These are phyloP conservation scores for Drosophila jambulina DNA, from an alignment of 1,140 invertebrate species.

Conservation along the genomic window DNA sequence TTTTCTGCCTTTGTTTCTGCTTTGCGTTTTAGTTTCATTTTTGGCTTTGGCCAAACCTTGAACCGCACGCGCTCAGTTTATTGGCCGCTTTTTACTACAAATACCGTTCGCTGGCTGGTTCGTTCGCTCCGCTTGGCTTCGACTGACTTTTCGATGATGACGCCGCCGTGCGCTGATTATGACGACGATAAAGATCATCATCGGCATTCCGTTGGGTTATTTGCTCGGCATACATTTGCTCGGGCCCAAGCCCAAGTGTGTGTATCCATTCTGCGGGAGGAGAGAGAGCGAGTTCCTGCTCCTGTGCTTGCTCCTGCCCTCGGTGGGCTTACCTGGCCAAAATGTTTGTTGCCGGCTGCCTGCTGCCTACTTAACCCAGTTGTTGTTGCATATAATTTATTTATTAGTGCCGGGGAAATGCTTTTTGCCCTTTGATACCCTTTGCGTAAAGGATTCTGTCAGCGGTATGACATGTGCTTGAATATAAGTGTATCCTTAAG, in stretches of 20 bases:
- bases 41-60: conserved; percentile 83
- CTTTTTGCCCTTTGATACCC: conserved; percentile 17
- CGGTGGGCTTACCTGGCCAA: conserved; percentile 23
- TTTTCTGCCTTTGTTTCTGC: conserved; percentile 50
- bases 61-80: conserved; percentile 83
- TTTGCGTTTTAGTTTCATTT: conserved; percentile 72
- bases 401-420: conserved; percentile 53
- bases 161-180: conserved; percentile 35
- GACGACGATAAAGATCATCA: conserved; percentile 38
- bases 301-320: conserved; percentile 4
- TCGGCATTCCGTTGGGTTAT: conserved; percentile 35
- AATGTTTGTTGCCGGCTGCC: conserved; percentile 20
- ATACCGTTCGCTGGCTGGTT: conserved; percentile 71
- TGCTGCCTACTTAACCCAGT: conserved; percentile 39
- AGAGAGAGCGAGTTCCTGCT: neutral
- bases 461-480: neutral
- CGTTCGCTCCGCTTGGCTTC: conserved; percentile 55
- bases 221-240: conserved; percentile 27
- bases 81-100: conserved; percentile 85
- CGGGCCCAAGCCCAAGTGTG: conserved; percentile 4
- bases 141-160: conserved; percentile 54
- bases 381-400: conserved; percentile 67
- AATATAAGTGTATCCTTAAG: neutral
- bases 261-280: conserved; percentile 15
- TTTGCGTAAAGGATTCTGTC: neutral